Percentiles rank a stretch among this genome's conserved stretches.
phyloP scores from a whole-genome alignment of 2,113 vertebrate species.

The Phalacrocorax aristotelis region DNA sequence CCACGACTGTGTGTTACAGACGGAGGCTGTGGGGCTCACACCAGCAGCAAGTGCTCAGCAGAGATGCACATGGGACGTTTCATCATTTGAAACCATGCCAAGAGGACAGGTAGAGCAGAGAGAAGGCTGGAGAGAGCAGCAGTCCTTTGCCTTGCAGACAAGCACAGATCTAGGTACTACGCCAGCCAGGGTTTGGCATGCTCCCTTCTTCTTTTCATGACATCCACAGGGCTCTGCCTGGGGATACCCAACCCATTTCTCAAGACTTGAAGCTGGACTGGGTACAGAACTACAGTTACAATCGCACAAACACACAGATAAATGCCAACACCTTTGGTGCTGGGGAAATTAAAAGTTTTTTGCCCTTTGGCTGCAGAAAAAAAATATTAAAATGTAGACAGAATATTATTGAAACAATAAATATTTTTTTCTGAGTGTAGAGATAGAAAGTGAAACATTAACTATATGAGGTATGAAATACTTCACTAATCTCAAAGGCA shows the following conservation, averaged over 20 bases:
- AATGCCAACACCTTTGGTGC: background rate
- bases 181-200: background rate
- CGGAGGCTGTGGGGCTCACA: background rate
- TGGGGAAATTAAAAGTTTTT: background rate
- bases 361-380: background rate
- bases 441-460: background rate
- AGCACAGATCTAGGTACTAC: background rate
- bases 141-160: background rate
- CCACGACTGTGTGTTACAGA: accelerated
- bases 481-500: background rate
- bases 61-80: background rate
- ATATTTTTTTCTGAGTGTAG: background rate
- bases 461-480: background rate
- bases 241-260: background rate
- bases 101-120: background rate
- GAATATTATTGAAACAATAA: background rate
- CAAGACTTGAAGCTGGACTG: background rate
- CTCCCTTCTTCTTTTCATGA: background rate
- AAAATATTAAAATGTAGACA: background rate
- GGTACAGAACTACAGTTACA: background rate
- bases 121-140: background rate
- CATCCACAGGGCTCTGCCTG: background rate
- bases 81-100: background rate
- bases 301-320: background rate
- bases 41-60: accelerated